Conservation (phyloP, 1,140 invertebrate species). For the Pseudomyrmex pallidus region DNA sequence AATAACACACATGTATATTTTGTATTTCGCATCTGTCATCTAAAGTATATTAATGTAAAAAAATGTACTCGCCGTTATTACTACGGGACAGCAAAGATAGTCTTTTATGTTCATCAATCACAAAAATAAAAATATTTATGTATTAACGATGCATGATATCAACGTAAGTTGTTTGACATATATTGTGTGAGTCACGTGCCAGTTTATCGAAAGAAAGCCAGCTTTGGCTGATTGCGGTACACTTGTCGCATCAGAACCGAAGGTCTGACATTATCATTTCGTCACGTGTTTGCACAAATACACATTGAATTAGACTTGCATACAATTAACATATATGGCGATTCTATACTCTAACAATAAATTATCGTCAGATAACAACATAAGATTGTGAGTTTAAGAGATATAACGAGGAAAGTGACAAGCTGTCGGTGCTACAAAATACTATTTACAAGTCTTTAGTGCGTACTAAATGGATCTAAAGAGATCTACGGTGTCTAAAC, state of each 20-base stretch:
- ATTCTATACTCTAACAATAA: background rate
- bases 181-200: background rate
- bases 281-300: constrained; percentile 25
- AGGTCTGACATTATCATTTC: constrained; percentile 21
- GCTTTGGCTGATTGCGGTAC: background rate
- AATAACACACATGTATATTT: no score
- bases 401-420: constrained; percentile 47
- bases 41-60: no score
- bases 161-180: background rate
- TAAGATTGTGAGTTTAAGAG: background rate
- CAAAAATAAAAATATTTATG: background rate
- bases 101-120: background rate
- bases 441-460: constrained; percentile 49
- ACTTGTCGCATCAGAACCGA: background rate
- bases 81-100: background rate
- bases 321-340: constrained; percentile 12
- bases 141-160: background rate
- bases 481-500: constrained; percentile 30
- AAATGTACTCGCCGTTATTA: background rate
- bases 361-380: constrained; percentile 15
- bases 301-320: constrained; percentile 25
- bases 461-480: constrained; percentile 45
- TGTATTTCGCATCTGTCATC: no score
- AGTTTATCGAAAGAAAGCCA: constrained; percentile 21
- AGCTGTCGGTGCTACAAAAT: constrained; percentile 19